A percentile compares a stretch with the other conserved stretches of the same genome.
Conservation (phyloP, 35 echinoderm and acorn worm genomes). For the Apostichopus japonicus region DNA sequence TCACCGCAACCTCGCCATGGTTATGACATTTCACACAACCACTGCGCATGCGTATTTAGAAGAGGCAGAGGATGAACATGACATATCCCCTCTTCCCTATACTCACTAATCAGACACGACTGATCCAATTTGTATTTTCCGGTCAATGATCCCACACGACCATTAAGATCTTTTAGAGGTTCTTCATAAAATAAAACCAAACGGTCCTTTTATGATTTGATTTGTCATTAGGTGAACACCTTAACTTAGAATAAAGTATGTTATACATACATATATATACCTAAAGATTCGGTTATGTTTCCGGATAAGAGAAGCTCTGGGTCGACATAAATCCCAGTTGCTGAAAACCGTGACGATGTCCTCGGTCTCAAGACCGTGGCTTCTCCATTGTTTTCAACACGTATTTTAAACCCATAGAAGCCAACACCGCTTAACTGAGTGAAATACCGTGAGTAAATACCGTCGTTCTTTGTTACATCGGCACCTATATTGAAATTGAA, state of each 20-base stretch:
- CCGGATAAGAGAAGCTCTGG: constrained; percentile 1
- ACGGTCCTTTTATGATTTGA: neutral
- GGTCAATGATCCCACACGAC: too few relatives aligned
- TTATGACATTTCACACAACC: too few relatives aligned
- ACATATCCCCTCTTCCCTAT: too few relatives aligned
- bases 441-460: constrained; percentile 48
- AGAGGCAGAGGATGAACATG: too few relatives aligned
- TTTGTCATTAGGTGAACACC: neutral
- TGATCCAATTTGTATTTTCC: too few relatives aligned
- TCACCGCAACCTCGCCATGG: too few relatives aligned
- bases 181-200: too few relatives aligned
- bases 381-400: constrained; percentile 39
- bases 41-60: too few relatives aligned
- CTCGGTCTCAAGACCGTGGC: neutral
- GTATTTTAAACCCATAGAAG: constrained; percentile 33
- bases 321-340: neutral
- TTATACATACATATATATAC: too few relatives aligned
- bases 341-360: neutral
- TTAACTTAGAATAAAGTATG: too few relatives aligned
- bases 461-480: constrained; percentile 29
- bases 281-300: neutral
- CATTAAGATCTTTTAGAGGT: too few relatives aligned
- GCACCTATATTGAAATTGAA: neutral
- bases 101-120: too few relatives aligned
- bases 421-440: constrained; percentile 8